Base-by-base conservation (phyloP, 2,888 invertebrate species). In the Cantharis nigra region DNA sequence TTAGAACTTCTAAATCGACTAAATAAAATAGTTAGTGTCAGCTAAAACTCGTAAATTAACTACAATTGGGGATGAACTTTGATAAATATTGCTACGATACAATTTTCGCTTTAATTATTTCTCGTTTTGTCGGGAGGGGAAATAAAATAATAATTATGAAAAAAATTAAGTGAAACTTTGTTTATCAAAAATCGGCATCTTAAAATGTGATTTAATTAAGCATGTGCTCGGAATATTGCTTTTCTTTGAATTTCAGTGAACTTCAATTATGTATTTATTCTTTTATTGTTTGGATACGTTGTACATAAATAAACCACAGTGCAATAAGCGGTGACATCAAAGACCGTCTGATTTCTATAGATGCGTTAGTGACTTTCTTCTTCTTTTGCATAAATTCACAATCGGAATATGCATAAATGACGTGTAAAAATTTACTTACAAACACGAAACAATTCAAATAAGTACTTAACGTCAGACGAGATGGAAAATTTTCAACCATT, bases 1-100 rank as follows among this genome's bases (percentile, higher is more conserved):
- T 86, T 84, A 85, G 85, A 84, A 83, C 80, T 82, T 83, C 83
- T 83, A 84, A 85, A 86, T 86, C 83, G 84, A 84, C 84, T 83
- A 83, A 85, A 85, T 85, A 85, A 85, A 86, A 86, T 85, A 84
- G 84, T 85, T 85, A 83, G 84, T 84, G 85, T 84, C 85, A 84
- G 85, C 84, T 79, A 82, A 79, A 79, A 82, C 83, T 82, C 85
- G 86, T 87, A 86, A 87, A 86, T 85, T 86, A 85, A 82, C 80
- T 80, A 82, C 85, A 86, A 87, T 86, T 86, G 86, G 86, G 85
- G 80, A 86, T 86, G 86, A 87, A 86, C 86, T 86, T 86, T 82
- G 85, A 79, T 75, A 77, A 77, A 79, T 77, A 77, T 79, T 79
- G 75, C 74, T 74, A 76, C 74, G 73, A 79, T 76, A 76, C 76